phyloP scores from a whole-genome alignment of 2,797 vertebrate species.

The Heliangelus exortis region DNA sequence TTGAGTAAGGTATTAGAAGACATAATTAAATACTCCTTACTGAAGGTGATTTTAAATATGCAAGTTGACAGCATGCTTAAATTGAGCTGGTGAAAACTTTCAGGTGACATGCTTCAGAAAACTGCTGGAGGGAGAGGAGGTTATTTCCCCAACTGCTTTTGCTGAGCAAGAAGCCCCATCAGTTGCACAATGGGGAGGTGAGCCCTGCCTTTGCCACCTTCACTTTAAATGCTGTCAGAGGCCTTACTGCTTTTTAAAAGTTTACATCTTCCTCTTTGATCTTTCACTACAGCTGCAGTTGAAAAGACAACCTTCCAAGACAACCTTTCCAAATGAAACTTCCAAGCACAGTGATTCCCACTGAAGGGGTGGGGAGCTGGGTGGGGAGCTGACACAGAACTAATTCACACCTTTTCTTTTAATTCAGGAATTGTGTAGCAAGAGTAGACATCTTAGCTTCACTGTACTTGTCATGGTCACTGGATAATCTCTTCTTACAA shows the following conservation, averaged over 20 bases:
- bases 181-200: fast-evolving
- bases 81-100: not conserved
- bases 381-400: not conserved
- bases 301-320: not conserved
- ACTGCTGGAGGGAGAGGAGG: not conserved
- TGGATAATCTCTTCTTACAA: not conserved
- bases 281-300: not conserved
- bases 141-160: not conserved
- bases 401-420: not conserved
- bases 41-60: not conserved
- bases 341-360: not conserved
- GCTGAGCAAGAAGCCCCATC: not conserved
- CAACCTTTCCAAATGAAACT: not conserved
- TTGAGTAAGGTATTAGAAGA: not conserved
- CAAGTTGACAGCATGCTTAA: not conserved
- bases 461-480: not conserved
- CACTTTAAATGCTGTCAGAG: not conserved
- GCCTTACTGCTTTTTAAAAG: not conserved
- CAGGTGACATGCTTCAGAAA: not conserved
- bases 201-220: not conserved
- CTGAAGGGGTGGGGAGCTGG: not conserved
- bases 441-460: not conserved
- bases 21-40: not conserved
- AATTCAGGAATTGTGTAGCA: not conserved
- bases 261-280: not conserved